Evolutionary conservation across 1,140 invertebrate species (phyloP).

Genomic region (Cepaea nemoralis): DNA sequence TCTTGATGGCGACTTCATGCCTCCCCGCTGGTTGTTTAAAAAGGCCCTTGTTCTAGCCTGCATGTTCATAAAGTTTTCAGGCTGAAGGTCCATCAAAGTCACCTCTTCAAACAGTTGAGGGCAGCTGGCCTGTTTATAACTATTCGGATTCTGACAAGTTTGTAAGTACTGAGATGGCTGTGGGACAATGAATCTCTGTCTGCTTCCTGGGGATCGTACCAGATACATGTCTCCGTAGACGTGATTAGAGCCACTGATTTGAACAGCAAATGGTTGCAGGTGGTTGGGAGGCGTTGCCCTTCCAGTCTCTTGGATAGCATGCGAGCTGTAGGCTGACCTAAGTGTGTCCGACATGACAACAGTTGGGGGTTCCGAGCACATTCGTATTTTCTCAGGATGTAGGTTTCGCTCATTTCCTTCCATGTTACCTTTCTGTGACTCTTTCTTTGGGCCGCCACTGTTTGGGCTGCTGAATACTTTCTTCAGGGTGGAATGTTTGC

Average conservation of each 20-base stretch:
- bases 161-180: neutral
- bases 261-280: neutral
- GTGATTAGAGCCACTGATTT: neutral
- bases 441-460: neutral
- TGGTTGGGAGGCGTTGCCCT: neutral
- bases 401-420: neutral
- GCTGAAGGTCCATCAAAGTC: neutral
- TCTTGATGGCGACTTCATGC: neutral
- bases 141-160: neutral
- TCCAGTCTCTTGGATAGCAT: constrained; percentile 25
- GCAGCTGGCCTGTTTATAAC: constrained; percentile 25
- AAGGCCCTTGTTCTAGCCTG: constrained; percentile 12
- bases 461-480: neutral
- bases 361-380: constrained; percentile 26
- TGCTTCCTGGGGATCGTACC: neutral
- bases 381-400: neutral
- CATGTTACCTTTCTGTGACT: neutral
- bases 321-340: neutral
- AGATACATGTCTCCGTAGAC: neutral
- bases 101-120: constrained; percentile 29
- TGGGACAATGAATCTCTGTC: neutral
- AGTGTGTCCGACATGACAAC: neutral
- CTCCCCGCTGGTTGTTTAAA: neutral
- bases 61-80: neutral
- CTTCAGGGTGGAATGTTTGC: neutral